phyloP scores from a whole-genome alignment of 2,888 invertebrate species.

The Diarsia rubi region DNA sequence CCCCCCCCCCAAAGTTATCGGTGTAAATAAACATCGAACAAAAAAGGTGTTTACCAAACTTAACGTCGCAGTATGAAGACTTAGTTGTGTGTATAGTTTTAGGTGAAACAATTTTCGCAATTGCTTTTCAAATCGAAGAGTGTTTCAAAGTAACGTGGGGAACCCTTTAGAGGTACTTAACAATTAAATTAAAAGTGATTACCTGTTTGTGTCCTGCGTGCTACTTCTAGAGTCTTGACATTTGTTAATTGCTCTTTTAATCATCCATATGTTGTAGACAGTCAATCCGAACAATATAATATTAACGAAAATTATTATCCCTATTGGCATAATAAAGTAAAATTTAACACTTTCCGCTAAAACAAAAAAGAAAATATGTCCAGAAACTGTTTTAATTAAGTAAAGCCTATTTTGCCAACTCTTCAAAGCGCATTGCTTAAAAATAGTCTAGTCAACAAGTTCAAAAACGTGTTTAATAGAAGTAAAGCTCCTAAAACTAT shows the following conservation, averaged over 20 bases:
- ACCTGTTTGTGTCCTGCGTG: constrained; percentile 39
- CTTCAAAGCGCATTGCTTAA: neutral
- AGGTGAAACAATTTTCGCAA: too few species aligned
- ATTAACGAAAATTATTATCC: constrained; percentile 35
- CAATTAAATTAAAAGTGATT: neutral
- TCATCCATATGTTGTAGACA: constrained; percentile 48
- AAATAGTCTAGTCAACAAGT: too few species aligned
- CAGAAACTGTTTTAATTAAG: neutral
- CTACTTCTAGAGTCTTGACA: constrained; percentile 27
- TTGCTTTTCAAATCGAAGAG: too few species aligned
- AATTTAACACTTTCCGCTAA: neutral
- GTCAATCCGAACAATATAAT: constrained; percentile 41
- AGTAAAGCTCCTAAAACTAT: too few species aligned
- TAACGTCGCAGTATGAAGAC: too few species aligned
- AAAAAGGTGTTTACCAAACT: too few species aligned
- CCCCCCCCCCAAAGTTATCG: too few species aligned
- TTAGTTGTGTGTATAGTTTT: too few species aligned
- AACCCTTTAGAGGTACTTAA: too few species aligned
- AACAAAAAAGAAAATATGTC: constrained; percentile 6
- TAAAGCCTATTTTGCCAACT: neutral
- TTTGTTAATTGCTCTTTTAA: constrained; percentile 12
- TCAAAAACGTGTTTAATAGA: too few species aligned
- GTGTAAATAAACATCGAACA: too few species aligned
- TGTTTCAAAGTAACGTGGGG: too few species aligned
- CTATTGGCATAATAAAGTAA: constrained; percentile 31